phyloP scores from a whole-genome alignment of 2,113 vertebrate genomes.

The Dendropsophus ebraccatus region DNA sequence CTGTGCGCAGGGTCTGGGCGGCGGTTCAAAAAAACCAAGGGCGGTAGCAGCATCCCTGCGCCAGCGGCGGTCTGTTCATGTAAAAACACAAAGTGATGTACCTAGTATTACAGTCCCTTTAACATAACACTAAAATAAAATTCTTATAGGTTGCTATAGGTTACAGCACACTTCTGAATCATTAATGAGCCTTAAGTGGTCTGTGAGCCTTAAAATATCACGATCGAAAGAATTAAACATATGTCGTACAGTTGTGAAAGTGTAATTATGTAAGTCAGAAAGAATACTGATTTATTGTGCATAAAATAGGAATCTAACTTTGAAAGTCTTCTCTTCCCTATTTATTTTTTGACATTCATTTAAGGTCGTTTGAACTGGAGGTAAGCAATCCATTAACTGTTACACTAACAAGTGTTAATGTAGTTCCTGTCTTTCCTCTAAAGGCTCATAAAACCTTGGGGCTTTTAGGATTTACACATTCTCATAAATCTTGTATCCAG shows the following conservation, averaged over 20 bases:
- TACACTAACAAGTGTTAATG: slow-evolving; percentile 75
- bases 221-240: slow-evolving; percentile 19
- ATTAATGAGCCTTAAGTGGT: not conserved
- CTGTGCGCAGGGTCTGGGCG: too few relatives aligned
- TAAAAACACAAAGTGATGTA: too few relatives aligned
- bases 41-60: too few relatives aligned
- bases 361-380: slow-evolving; percentile 65
- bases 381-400: slow-evolving; percentile 71
- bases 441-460: slow-evolving; percentile 72
- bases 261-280: slow-evolving; percentile 34
- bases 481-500: slow-evolving; percentile 77
- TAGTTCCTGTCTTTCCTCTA: slow-evolving; percentile 76
- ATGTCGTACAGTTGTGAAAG: slow-evolving; percentile 31
- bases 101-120: too few relatives aligned
- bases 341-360: slow-evolving; percentile 64
- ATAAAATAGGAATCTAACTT: slow-evolving; percentile 61
- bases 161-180: not conserved
- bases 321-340: slow-evolving; percentile 51
- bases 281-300: slow-evolving; percentile 48
- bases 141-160: not conserved
- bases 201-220: slow-evolving; percentile 7
- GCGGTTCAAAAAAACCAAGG: too few relatives aligned
- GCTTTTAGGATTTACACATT: slow-evolving; percentile 71
- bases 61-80: too few relatives aligned
- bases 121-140: not conserved